These are phyloP conservation scores for Corella eumyota DNA, from an alignment of 23 tunicate genomes.

Conservation along the genomic window DNA sequence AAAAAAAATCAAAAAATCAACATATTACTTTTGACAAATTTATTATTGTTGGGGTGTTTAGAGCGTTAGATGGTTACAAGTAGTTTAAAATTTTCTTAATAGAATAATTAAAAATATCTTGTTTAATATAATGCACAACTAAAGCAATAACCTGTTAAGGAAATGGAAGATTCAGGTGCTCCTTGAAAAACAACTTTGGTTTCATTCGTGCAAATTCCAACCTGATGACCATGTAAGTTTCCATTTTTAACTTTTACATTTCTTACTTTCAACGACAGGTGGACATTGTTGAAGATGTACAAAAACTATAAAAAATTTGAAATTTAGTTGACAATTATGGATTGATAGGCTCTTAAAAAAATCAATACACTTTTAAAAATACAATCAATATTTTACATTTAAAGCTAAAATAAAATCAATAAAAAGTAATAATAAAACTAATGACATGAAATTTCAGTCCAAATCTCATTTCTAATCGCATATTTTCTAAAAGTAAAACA, in stretches of 20 bases:
- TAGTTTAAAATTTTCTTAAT: no score
- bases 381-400: neutral
- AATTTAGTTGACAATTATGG: no score
- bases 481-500: neutral
- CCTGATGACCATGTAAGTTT: no score
- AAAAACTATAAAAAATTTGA: constrained; percentile 23
- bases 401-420: neutral
- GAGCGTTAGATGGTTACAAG: no score
- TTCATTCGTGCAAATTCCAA: no score
- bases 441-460: neutral
- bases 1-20: neutral
- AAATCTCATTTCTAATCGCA: neutral
- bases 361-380: no score
- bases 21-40: no score
- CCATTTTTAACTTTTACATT: neutral
- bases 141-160: constrained; percentile 17
- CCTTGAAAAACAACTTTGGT: constrained; percentile 31
- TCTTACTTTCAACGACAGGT: constrained; percentile 26
- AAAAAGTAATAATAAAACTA: neutral
- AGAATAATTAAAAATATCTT: no score
- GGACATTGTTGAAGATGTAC: neutral
- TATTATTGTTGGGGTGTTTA: no score
- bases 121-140: neutral
- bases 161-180: constrained; percentile 28
- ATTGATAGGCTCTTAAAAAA: no score